Evolutionary conservation across 1,140 invertebrate species (phyloP).

Genomic region (Drosophila busckii): DNA sequence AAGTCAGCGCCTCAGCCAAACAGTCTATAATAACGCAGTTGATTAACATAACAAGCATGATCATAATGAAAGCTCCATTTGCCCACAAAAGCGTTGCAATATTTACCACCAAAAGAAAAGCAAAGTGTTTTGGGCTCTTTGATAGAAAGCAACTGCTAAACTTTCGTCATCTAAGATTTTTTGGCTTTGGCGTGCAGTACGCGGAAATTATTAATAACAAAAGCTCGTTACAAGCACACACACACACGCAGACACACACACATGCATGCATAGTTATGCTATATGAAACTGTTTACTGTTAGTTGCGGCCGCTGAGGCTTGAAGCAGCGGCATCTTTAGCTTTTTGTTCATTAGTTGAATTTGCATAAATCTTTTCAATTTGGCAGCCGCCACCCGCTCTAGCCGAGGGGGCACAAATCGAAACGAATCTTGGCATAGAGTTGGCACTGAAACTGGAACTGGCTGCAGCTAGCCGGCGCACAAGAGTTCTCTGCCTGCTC

Average conservation of each 20-base stretch:
- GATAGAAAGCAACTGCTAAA: conserved; percentile 59
- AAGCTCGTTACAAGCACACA: conserved; percentile 26
- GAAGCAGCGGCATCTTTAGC: conserved; percentile 31
- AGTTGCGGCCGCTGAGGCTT: conserved; percentile 47
- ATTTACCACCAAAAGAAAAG: conserved; percentile 42
- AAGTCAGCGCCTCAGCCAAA: not conserved
- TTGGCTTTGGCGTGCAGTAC: conserved; percentile 48
- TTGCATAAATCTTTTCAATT: conserved; percentile 50
- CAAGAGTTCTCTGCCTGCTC: conserved; percentile 32
- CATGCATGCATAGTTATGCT: not conserved
- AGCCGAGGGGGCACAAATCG: conserved; percentile 3
- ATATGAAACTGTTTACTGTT: not conserved
- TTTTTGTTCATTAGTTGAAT: conserved; percentile 70
- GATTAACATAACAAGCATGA: not conserved
- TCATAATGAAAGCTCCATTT: conserved; percentile 50
- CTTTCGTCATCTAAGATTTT: conserved; percentile 50
- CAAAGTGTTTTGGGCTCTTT: conserved; percentile 46
- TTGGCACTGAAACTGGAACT: conserved; percentile 37
- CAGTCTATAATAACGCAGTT: not conserved
- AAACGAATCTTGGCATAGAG: conserved; percentile 16
- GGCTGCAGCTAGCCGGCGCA: conserved; percentile 18
- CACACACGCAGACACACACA: not conserved
- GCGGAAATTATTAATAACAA: conserved; percentile 73
- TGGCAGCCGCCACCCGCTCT: conserved; percentile 38
- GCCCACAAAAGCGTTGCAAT: conserved; percentile 72